phyloP scores from a whole-genome alignment of 2,797 vertebrate genomes.

The Muscicapa comitata region DNA sequence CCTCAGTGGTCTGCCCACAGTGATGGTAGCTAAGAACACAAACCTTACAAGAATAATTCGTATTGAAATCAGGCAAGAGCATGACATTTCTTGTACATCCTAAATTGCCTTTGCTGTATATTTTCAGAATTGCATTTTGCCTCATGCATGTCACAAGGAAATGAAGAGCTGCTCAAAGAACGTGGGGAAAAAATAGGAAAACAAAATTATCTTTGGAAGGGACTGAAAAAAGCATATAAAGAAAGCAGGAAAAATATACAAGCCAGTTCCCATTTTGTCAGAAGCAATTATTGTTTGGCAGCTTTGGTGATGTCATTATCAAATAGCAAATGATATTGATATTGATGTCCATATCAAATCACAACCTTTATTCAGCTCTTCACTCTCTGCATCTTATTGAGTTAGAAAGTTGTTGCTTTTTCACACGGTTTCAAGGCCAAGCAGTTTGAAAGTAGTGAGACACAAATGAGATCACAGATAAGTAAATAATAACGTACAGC shows the following conservation, averaged over 20 bases:
- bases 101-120: rapidly evolving
- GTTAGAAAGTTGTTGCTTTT: not conserved
- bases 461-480: slow-evolving; percentile 12
- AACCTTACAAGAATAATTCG: not conserved
- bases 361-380: not conserved
- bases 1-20: not conserved
- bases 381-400: not conserved
- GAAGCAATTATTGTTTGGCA: not conserved
- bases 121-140: not conserved
- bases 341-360: not conserved
- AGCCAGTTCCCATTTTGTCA: not conserved
- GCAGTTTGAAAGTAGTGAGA: not conserved
- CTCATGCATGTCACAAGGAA: not conserved
- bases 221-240: not conserved
- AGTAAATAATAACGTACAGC: not conserved
- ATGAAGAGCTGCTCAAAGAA: not conserved
- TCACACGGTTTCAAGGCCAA: not conserved
- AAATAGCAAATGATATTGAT: not conserved
- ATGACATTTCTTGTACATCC: not conserved
- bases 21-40: not conserved
- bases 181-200: not conserved
- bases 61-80: not conserved
- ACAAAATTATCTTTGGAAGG: not conserved
- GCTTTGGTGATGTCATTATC: not conserved
- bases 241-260: not conserved